Base-by-base conservation (phyloP, 2,797 vertebrate species). In the Diglossa cyanea region DNA sequence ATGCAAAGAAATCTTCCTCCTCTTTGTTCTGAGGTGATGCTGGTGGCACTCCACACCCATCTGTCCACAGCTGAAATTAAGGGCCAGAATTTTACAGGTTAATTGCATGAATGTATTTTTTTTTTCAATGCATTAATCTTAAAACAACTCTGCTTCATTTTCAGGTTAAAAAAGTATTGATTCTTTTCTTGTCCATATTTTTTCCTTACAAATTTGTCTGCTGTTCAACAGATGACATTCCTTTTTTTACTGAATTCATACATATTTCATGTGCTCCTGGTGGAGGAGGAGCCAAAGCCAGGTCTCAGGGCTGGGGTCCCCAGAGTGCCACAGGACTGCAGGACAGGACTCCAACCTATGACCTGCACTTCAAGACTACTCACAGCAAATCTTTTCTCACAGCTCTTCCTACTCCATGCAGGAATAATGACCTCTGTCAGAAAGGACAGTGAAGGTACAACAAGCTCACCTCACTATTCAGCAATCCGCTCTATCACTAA, bases 1-100 rank as follows among this genome's bases (percentile, higher is more conserved):
- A 97, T 70, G 98, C 98, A 97, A 99, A 99, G 95, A 99, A 99
- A 82, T 99, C 99, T 71, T 98, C 98, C 42, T 98, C 98, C 33
- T 99, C 98, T 96, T 99, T 99, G 51, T 97, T 98, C 2, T 97
- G 97, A 8, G 99, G 98, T 44, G 98, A 98, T 4, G 47, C 28
- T 9, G 97, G 94, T 0, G 97, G 98, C 8, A 82, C 58, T 68
- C 77, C 97, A 55, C 96, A 97, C 66, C 98, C 98, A 63, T 99
- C 99, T 11, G 99, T 98, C 99, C 99, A 99, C 80, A 99, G 93
- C 99, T 99, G 86, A 15, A 94, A 90, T 66, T 45, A 60, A 96
- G 47, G 71, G 12, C 42, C 17, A 88, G n/a, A 81, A 82, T 40
- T 77, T 86, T 63, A 89, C 10, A 68, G 16, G 13, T 61, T 31